Evolutionary conservation across 2,797 vertebrate species (phyloP).

Genomic region (Lophotriccus pileatus): DNA sequence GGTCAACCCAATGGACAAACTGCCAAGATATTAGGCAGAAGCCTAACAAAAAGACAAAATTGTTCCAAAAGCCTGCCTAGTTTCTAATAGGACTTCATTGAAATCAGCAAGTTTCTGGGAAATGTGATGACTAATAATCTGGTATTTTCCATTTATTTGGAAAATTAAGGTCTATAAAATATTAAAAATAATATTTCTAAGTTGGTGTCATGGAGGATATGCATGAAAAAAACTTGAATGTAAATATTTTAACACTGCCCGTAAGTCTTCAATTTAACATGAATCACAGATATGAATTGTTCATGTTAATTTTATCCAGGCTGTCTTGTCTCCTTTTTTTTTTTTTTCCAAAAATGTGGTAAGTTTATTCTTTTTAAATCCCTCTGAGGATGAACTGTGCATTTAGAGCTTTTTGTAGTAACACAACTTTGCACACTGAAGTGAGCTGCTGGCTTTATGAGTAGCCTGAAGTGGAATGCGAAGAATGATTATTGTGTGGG

Average conservation of each 20-base stretch:
- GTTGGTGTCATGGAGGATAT: neutral
- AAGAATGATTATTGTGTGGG: neutral
- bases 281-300: neutral
- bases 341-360: slow-evolving; percentile 62
- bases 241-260: neutral
- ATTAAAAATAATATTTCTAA: neutral
- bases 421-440: slow-evolving; percentile 42
- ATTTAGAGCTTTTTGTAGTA: slow-evolving; percentile 63
- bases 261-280: neutral
- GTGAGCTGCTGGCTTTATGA: slow-evolving; percentile 34
- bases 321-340: neutral
- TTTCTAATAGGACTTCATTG: neutral
- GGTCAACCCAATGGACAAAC: neutral
- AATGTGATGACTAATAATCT: neutral
- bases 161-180: neutral
- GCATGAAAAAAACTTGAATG: neutral
- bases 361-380: slow-evolving; percentile 74
- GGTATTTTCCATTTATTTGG: slow-evolving; percentile 3
- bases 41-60: neutral
- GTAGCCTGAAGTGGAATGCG: slow-evolving; percentile 33
- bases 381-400: slow-evolving; percentile 61
- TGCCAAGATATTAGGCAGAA: neutral
- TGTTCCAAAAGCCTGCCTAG: neutral
- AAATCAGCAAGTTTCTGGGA: slow-evolving; percentile 18
- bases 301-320: slow-evolving; percentile 36